Evolutionary conservation across 2,797 vertebrate species (phyloP).

Genomic region (Spinibarbus caldwelli): DNA sequence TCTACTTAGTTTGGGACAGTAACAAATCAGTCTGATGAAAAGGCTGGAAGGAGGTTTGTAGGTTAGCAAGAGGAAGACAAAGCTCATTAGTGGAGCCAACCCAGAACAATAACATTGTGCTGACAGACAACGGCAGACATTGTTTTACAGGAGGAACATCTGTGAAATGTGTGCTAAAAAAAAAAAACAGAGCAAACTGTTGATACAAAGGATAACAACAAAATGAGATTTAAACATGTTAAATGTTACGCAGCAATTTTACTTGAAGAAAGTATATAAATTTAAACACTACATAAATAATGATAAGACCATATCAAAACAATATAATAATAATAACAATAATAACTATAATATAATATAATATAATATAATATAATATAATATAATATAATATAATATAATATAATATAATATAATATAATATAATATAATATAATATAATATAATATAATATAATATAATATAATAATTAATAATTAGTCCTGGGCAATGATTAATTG

Average conservation of each 20-base stretch:
- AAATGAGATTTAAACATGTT: background rate
- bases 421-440: no score
- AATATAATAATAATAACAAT: no score
- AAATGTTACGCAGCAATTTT: no score
- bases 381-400: background rate
- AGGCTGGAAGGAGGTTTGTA: conserved; percentile 51
- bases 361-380: background rate
- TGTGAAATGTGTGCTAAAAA: conserved; percentile 31
- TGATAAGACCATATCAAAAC: background rate
- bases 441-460: background rate
- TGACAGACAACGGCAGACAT: conserved; percentile 46
- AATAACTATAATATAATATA: no score
- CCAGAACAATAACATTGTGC: conserved; percentile 52
- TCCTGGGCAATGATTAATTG: no score
- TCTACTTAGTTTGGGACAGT: conserved; percentile 51
- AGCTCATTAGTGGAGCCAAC: conserved; percentile 55
- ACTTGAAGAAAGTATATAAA: background rate
- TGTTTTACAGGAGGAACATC: conserved; percentile 41
- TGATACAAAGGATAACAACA: conserved; percentile 55
- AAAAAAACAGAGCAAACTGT: conserved; percentile 22
- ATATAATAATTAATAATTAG: no score
- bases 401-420: no score
- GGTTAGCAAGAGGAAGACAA: conserved; percentile 56
- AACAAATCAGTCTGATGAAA: conserved; percentile 62
- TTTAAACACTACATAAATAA: background rate